A percentile compares a stretch with the other conserved stretches of the same genome.
Evolutionary conservation across 1,140 invertebrate species (phyloP).

Genomic region (Microplitis demolitor): DNA sequence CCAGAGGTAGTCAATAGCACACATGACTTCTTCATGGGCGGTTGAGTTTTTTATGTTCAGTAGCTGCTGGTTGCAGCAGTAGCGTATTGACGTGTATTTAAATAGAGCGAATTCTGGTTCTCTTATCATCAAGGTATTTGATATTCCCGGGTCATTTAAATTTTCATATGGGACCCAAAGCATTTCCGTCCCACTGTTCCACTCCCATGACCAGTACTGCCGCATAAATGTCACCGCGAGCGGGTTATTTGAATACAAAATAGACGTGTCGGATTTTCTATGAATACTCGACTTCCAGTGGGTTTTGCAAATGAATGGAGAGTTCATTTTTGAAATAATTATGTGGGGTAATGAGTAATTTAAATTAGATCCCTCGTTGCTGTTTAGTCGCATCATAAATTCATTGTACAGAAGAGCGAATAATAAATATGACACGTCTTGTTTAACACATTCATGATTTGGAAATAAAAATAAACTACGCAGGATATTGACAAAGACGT

Average conservation of each 20-base stretch:
- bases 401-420: conserved; percentile 60
- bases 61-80: conserved; percentile 60
- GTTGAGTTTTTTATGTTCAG: conserved; percentile 68
- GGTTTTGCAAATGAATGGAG: conserved; percentile 59
- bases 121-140: conserved; percentile 52
- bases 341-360: conserved; percentile 61
- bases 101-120: conserved; percentile 58
- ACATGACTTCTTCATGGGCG: conserved; percentile 62
- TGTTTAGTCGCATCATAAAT: conserved; percentile 52
- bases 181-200: conserved; percentile 53
- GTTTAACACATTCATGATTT: conserved; percentile 59
- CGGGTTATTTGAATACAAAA: conserved; percentile 40
- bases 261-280: conserved; percentile 43
- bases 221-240: conserved; percentile 41
- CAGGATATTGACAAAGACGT: conserved; percentile 63
- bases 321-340: conserved; percentile 51
- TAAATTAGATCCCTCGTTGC: conserved; percentile 35
- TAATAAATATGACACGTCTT: conserved; percentile 58
- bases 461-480: conserved; percentile 68
- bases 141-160: conserved; percentile 34
- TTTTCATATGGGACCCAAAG: conserved; percentile 42
- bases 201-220: conserved; percentile 56
- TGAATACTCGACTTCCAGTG: conserved; percentile 61
- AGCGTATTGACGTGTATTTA: conserved; percentile 57
- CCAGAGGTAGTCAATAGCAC: conserved; percentile 61